Percentiles rank a stretch among this genome's conserved stretches.
Conservation (phyloP, 30 jellyfish, hydroid and myxozoan genomes). For the Aurelia aurita complex sp. Pacific region DNA sequence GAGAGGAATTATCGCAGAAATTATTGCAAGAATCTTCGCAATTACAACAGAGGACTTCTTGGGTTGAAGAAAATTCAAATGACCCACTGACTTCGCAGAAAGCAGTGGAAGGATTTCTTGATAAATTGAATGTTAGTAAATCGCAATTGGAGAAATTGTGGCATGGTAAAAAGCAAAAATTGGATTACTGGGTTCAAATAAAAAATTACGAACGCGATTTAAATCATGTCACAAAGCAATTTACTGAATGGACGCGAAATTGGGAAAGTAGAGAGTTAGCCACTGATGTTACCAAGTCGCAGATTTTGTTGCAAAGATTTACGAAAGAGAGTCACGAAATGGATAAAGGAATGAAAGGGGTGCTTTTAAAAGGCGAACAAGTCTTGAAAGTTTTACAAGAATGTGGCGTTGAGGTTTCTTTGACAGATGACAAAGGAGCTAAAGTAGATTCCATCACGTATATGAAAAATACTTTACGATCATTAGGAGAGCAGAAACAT, state of each 20-base stretch:
- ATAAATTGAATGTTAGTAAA: constrained; percentile 65
- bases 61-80: constrained; percentile 28
- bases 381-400: constrained; percentile 62
- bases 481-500: constrained; percentile 58
- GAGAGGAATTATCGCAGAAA: constrained; percentile 83
- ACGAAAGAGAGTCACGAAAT: constrained; percentile 73
- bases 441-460: constrained; percentile 76
- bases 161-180: constrained; percentile 85
- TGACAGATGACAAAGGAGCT: constrained; percentile 62
- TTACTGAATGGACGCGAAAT: constrained; percentile 56
- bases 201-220: constrained; percentile 86
- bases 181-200: constrained; percentile 96
- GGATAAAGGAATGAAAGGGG: constrained; percentile 62
- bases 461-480: constrained; percentile 62
- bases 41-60: constrained; percentile 36
- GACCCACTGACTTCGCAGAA: constrained; percentile 57
- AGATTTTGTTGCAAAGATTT: constrained; percentile 71
- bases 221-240: constrained; percentile 36
- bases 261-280: constrained; percentile 88
- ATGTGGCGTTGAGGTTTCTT: constrained; percentile 86
- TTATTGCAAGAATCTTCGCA: constrained; percentile 71
- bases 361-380: constrained; percentile 72
- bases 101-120: constrained; percentile 74
- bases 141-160: constrained; percentile 84
- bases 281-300: constrained; percentile 85